These are phyloP conservation scores for Tetraneura akinire DNA, from an alignment of 1,140 invertebrate species.

Conservation along the genomic window DNA sequence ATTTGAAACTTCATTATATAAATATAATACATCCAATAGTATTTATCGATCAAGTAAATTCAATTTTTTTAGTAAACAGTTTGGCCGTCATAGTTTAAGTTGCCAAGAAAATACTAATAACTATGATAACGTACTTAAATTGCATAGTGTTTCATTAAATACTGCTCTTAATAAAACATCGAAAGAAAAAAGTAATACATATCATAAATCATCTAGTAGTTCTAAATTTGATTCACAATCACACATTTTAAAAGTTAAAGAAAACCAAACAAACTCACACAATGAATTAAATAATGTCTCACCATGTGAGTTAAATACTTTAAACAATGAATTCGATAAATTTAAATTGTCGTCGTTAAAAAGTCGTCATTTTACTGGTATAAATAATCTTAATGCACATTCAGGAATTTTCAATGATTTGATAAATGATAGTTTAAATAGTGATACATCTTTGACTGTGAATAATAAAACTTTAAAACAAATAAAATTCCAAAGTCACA, in stretches of 20 bases:
- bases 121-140: neutral
- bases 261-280: neutral
- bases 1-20: neutral
- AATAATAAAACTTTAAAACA: conserved; percentile 13
- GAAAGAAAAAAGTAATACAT: neutral
- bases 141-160: neutral
- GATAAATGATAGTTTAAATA: conserved; percentile 23
- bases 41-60: neutral
- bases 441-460: neutral
- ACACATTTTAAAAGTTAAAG: neutral
- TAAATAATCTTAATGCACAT: neutral
- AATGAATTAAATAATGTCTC: neutral
- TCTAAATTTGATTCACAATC: neutral
- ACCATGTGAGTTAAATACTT: neutral
- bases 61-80: neutral
- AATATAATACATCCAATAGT: neutral
- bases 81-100: conserved; percentile 12
- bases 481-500: neutral
- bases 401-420: conserved; percentile 2
- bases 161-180: neutral
- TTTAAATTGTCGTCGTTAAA: neutral
- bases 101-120: neutral
- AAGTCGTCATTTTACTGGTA: conserved; percentile 1
- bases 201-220: neutral
- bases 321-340: neutral